Evolutionary conservation across 2,888 invertebrate species (phyloP), one percentile per base, ranked within the genome.

Genomic region (Macrosoma leucophasiata): DNA sequence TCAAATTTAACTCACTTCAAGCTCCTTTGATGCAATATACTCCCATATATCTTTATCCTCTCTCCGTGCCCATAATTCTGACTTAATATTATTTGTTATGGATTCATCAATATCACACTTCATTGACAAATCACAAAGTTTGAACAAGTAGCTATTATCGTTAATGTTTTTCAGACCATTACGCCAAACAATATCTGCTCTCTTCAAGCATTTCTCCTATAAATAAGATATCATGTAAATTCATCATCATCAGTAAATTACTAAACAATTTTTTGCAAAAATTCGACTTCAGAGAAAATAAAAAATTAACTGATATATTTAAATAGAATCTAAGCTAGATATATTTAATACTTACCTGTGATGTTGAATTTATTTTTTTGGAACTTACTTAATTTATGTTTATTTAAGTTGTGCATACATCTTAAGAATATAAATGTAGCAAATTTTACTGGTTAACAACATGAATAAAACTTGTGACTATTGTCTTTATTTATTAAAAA

Each of bases 171-270:
- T 86, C 13, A 85, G 63, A 6, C 88, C 89, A 63, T 88, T 87
- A 32, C 81, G 84, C 76, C 90, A 90, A 22, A 91, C 77, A 7
- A 89, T 67, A 34, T 85, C 78, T 13, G 88, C 87, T 42, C 88
- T 82, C 55, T 87, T 87, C 10, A 87, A 43, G 40, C 79, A 79
- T 42, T 68, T 79, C 40, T 71, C 77, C 84, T 84, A 44, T 20
- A 68, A 73, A 23, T 18, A 46, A 20, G 11, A 15, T 27, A 34
- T 22, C 8, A 11, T 13, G 3, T n/a, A 11, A 33, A 12, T 2
- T 29, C 14, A 7, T 20, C 14, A 11, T 8, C 19, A 10, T 13
- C n/a, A n/a, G n/a, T n/a, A n/a, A n/a, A n/a, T n/a, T n/a, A n/a
- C n/a, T n/a, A n/a, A n/a, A n/a, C n/a, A n/a, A n/a, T n/a, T n/a